These are phyloP conservation scores for Taphrorychus bicolor DNA, from an alignment of 2,888 invertebrate species.

Conservation along the genomic window DNA sequence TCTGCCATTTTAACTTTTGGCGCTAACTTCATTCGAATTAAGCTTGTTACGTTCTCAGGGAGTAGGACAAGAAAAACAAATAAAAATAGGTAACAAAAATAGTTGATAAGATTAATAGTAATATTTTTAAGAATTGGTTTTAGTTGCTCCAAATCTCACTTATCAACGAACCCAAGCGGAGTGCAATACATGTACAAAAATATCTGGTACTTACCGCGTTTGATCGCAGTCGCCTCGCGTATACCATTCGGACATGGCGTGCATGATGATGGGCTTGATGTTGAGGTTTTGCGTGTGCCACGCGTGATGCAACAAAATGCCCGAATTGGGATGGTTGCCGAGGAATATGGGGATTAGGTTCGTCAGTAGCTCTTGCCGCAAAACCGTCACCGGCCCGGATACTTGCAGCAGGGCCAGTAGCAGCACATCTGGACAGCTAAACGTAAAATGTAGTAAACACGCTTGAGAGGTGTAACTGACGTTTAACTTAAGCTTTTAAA, in stretches of 20 bases:
- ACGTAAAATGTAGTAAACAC: no score
- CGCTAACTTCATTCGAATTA: no score
- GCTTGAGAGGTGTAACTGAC: no score
- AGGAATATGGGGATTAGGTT: constrained; percentile 92
- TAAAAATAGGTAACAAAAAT: no score
- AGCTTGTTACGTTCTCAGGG: no score
- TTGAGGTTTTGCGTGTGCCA: constrained; percentile 84
- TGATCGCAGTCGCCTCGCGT: constrained; percentile 92
- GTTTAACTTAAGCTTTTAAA: no score
- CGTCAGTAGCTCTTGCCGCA: constrained; percentile 86
- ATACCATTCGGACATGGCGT: constrained; percentile 98
- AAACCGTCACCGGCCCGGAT: constrained; percentile 76
- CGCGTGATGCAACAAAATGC: constrained; percentile 90
- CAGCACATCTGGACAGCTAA: constrained; percentile 94
- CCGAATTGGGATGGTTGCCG: constrained; percentile 95
- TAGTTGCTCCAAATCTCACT: neutral
- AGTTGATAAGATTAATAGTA: no score
- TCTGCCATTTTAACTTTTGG: no score
- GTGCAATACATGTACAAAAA: neutral
- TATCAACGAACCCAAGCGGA: neutral
- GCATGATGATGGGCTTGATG: constrained; percentile 87
- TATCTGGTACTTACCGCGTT: constrained; percentile 67
- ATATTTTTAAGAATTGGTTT: no score
- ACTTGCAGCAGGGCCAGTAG: constrained; percentile 89
- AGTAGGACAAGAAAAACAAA: no score